Conservation (phyloP, 1,140 invertebrate genomes). For the Triops cancriformis region DNA sequence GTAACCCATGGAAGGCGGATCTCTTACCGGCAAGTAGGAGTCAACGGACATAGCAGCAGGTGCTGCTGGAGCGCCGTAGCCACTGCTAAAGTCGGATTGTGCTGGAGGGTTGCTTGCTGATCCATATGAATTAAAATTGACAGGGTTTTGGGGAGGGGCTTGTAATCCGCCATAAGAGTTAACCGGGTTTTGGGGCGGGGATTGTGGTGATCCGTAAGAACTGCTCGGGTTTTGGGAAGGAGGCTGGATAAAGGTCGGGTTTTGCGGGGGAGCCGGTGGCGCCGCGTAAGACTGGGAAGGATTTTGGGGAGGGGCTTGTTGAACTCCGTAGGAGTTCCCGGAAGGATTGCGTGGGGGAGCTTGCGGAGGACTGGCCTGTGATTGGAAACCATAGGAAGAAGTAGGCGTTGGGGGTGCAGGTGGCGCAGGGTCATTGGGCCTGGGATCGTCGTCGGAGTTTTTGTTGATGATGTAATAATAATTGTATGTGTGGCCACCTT, state of each 20-base stretch:
- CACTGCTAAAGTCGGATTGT: not conserved
- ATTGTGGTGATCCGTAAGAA: constrained; percentile 11
- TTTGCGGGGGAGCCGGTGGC: not conserved
- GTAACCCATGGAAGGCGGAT: not conserved
- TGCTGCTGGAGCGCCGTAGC: not conserved
- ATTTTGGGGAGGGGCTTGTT: constrained; percentile 5
- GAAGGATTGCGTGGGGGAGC: constrained; percentile 17
- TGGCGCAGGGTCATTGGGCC: constrained; percentile 12
- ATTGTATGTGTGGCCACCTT: constrained; percentile 12
- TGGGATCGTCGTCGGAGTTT: not conserved
- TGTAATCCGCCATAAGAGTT: constrained; percentile 20
- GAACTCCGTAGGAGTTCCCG: not conserved
- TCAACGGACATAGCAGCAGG: constrained; percentile 16
- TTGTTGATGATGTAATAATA: constrained; percentile 14
- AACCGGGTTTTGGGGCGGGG: not conserved
- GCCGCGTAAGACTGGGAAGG: not conserved
- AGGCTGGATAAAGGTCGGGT: not conserved
- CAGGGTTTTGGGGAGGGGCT: not conserved
- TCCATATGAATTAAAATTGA: not conserved
- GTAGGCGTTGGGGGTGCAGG: constrained; percentile 5
- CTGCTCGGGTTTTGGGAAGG: not conserved
- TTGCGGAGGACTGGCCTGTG: not conserved
- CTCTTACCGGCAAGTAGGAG: constrained; percentile 3
- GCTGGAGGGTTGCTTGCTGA: not conserved
- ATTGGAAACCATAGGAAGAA: not conserved